These are phyloP conservation scores for Desmophyllum pertusum DNA, from an alignment of 92 coral and sea anemone genomes.

Conservation along the genomic window DNA sequence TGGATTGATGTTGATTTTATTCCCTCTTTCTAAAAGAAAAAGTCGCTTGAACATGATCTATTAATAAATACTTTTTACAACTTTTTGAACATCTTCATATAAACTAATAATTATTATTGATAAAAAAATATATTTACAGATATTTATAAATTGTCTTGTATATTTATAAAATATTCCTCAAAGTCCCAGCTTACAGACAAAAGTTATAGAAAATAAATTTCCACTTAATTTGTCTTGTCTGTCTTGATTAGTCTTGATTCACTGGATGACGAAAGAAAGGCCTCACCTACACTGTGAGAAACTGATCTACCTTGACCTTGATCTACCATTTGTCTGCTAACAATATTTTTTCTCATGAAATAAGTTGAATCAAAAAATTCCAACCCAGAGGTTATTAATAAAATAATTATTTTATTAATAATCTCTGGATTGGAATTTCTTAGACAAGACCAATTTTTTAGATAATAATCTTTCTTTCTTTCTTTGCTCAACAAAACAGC, in stretches of 20 bases:
- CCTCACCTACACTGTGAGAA: no score
- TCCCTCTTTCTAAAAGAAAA: neutral
- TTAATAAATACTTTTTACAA: conserved; percentile 18
- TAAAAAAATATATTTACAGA: conserved; percentile 21
- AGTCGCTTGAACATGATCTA: neutral
- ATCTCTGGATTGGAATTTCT: neutral
- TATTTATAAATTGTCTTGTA: conserved; percentile 23
- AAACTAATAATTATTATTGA: conserved; percentile 7
- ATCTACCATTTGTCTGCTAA: neutral
- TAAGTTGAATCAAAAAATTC: neutral
- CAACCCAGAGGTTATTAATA: no score
- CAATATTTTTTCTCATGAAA: neutral
- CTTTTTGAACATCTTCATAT: neutral
- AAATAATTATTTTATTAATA: no score
- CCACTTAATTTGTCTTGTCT: neutral
- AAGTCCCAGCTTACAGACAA: neutral
- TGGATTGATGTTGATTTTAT: conserved; percentile 10
- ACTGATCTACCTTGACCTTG: no score
- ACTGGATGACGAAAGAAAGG: neutral
- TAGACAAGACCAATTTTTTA: neutral
- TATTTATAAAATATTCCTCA: neutral
- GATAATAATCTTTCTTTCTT: neutral
- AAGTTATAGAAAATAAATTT: neutral
- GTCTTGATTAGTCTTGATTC: no score
- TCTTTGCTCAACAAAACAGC: no score